A percentile compares a stretch with the other conserved stretches of the same genome.
These are phyloP conservation scores for Phoeniculus purpureus DNA, from an alignment of 2,797 vertebrate species.

Conservation along the genomic window DNA sequence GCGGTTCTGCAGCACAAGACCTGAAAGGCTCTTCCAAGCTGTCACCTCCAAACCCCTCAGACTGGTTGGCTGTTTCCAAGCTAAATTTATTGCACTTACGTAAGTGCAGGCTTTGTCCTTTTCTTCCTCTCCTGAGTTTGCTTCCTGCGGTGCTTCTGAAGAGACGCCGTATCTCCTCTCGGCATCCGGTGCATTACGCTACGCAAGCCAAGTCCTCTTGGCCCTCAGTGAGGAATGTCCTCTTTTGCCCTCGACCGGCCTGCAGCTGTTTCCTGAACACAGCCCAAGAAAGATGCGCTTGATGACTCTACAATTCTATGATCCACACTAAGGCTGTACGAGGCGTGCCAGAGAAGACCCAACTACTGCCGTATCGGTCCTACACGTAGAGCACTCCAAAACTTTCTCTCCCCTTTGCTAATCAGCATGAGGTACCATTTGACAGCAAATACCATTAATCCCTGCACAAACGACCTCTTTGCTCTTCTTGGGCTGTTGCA, in stretches of 20 bases:
- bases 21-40: not conserved
- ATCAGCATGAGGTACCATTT: not conserved
- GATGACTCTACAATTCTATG: too few species aligned
- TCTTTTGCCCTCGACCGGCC: not conserved
- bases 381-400: not conserved
- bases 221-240: not conserved
- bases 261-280: too few species aligned
- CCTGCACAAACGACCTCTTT: not conserved
- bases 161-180: not conserved
- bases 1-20: not conserved
- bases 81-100: conserved; percentile 47
- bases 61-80: conserved; percentile 1
- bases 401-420: not conserved
- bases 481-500: not conserved
- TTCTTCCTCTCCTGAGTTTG: not conserved
- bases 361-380: not conserved
- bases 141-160: conserved; percentile 50
- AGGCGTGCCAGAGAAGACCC: not conserved
- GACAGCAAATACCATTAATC: not conserved
- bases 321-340: not conserved
- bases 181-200: not conserved
- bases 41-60: not conserved
- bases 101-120: conserved; percentile 41
- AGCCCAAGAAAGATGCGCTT: conserved; percentile 25
- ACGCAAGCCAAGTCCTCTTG: conserved; percentile 34